A percentile compares a stretch with the other conserved stretches of the same genome.
These are phyloP conservation scores for Drosophila helvetica DNA, from an alignment of 2,888 invertebrate species.

Conservation along the genomic window DNA sequence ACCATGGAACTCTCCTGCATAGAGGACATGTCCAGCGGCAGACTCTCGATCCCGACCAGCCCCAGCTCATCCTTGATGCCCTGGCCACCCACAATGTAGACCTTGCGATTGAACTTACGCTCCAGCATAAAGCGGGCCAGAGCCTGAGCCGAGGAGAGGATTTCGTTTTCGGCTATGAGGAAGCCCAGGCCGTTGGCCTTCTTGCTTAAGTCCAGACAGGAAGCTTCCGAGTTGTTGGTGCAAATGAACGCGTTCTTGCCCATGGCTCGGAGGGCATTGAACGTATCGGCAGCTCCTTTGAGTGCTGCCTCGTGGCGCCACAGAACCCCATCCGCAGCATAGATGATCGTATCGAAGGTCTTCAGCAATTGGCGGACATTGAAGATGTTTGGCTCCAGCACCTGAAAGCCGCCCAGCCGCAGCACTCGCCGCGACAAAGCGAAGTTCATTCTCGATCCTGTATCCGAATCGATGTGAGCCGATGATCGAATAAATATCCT, in stretches of 20 bases:
- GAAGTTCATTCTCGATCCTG: constrained; percentile 23
- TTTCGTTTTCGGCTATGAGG: constrained; percentile 37
- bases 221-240: constrained; percentile 52
- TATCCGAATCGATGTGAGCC: not conserved
- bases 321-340: constrained; percentile 32
- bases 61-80: constrained; percentile 56
- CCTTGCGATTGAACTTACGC: constrained; percentile 47
- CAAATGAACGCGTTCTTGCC: constrained; percentile 59
- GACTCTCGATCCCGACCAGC: constrained; percentile 44
- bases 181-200: constrained; percentile 50
- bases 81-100: constrained; percentile 52
- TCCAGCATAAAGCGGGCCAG: constrained; percentile 46
- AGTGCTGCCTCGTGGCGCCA: constrained; percentile 41
- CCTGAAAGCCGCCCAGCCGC: constrained; percentile 51
- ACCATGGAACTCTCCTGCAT: constrained; percentile 5
- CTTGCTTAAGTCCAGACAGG: constrained; percentile 15
- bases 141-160: constrained; percentile 50
- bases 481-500: not conserved
- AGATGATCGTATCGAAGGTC: constrained; percentile 48
- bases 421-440: constrained; percentile 12
- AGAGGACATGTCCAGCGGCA: constrained; percentile 16
- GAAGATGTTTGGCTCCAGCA: constrained; percentile 48
- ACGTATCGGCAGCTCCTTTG: constrained; percentile 52
- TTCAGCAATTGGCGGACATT: constrained; percentile 55
- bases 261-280: constrained; percentile 59